Evolutionary conservation across 1,140 invertebrate species (phyloP).

Genomic region (Pseudomyrmex cubaensis): DNA sequence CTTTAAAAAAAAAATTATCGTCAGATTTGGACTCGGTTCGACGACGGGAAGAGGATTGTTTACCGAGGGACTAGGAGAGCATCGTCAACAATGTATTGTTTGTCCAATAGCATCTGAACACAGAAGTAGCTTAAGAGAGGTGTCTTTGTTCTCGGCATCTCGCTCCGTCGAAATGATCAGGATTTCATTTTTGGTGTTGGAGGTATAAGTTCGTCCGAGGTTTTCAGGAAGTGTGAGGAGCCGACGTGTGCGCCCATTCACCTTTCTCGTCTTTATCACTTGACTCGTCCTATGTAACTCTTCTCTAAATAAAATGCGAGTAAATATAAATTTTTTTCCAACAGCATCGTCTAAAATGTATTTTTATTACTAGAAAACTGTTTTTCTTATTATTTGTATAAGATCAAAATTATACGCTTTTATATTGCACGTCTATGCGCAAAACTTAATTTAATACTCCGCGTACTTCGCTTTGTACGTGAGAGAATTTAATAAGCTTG

Average conservation of each 20-base stretch:
- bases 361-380: too few relatives aligned
- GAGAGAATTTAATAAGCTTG: background rate
- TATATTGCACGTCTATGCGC: too few relatives aligned
- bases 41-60: conserved; percentile 65
- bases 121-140: background rate
- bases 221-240: conserved; percentile 63
- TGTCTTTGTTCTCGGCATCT: conserved; percentile 12
- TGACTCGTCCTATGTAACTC: too few relatives aligned
- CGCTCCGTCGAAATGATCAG: conserved; percentile 51
- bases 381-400: too few relatives aligned
- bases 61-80: conserved; percentile 71
- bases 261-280: background rate
- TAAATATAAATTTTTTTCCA: too few relatives aligned
- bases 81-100: conserved; percentile 54
- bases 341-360: too few relatives aligned
- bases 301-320: too few relatives aligned
- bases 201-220: conserved; percentile 64
- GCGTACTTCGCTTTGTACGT: background rate
- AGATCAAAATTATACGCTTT: too few relatives aligned
- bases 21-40: conserved; percentile 2
- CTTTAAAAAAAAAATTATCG: conserved; percentile 32
- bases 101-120: conserved; percentile 16
- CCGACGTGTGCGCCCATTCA: conserved; percentile 28
- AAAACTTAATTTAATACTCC: too few relatives aligned
- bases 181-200: conserved; percentile 66